Evolutionary conservation across 2,113 vertebrate species (phyloP), one percentile per base, ranked within the genome.

Genomic region (Candoia aspera): DNA sequence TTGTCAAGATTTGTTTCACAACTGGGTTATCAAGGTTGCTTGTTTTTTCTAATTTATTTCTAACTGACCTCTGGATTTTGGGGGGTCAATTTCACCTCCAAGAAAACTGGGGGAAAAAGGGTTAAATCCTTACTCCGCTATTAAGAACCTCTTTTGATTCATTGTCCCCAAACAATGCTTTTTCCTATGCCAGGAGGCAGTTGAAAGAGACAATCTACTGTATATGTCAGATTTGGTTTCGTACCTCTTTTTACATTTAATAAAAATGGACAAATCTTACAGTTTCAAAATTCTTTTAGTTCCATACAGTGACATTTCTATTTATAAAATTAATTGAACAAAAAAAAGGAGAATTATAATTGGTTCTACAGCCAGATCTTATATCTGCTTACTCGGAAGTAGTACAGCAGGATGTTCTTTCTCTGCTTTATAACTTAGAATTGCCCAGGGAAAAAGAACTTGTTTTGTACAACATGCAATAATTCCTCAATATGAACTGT

Each of bases 301-400:
- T 42, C n/a, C n/a, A 79, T 19, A 79, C 68, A 19, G n/a, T 33
- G 68, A 79, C 15, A 79, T 79, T 37, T 79, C 73, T 37, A 21
- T 79, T 79, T 79, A 79, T 79, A 79, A 79, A 79, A 79, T 21
- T 79, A 79, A 79, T 79, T 79, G 73, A 79, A 79, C 73, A 79
- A 79, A 79, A 73, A 49, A n/a, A 37, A 79, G 17, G 68, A 79
- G 73, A 79, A 79, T 79, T 37, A 79, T 79, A 79, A 79, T 21
- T 79, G 73, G 6, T 37, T 79, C 33, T 79, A 79, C 73, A 42
- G 37, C 33, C 19, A 21, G 73, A 37, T 37, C 17, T 6, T 79
- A 8, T 79, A 79, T 79, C 21, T 79, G 73, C 73, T 79, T 79
- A 42, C 73, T 79, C 73, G 42, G 68, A 79, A 37, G 33, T 79